Evolutionary conservation across 92 coral and sea anemone species (phyloP).

Genomic region (Blastomussa wellsi): DNA sequence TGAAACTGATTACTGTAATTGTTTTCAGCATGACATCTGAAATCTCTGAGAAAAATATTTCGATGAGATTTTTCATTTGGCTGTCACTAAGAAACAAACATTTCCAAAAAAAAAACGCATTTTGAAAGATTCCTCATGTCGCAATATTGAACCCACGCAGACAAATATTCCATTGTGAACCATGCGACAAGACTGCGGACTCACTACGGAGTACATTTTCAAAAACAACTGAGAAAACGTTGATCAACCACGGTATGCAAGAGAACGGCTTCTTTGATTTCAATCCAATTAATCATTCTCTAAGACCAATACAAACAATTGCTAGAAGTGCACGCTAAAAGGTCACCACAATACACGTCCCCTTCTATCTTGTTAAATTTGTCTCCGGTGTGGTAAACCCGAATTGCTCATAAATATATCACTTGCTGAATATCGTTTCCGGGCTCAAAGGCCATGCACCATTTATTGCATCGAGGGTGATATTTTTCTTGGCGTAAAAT

Average conservation of each 20-base stretch:
- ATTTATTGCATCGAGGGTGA: not conserved
- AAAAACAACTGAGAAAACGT: not conserved
- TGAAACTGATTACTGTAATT: not conserved
- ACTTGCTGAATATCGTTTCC: not conserved
- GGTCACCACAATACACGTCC: not conserved
- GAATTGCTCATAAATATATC: not conserved
- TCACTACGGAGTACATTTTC: not conserved
- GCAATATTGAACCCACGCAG: not conserved
- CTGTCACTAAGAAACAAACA: not conserved
- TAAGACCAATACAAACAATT: conserved; percentile 15
- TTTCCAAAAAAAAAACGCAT: not conserved
- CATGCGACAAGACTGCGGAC: not conserved
- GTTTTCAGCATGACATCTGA: conserved; percentile 8
- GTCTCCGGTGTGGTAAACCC: conserved; percentile 21
- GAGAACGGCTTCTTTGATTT: conserved; percentile 23
- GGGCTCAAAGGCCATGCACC: not conserved
- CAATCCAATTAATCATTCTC: conserved; percentile 18
- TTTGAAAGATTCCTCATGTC: not conserved
- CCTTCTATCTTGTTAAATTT: not conserved
- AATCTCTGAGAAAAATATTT: not conserved
- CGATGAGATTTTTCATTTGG: not conserved
- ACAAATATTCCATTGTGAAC: not conserved
- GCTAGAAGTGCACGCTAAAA: not conserved
- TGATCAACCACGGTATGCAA: not conserved
- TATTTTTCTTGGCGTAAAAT: conserved; percentile 25